Percentiles rank a stretch among this genome's conserved stretches.
Evolutionary conservation across 2,113 vertebrate genomes (phyloP).

Genomic region (Tachycineta bicolor): DNA sequence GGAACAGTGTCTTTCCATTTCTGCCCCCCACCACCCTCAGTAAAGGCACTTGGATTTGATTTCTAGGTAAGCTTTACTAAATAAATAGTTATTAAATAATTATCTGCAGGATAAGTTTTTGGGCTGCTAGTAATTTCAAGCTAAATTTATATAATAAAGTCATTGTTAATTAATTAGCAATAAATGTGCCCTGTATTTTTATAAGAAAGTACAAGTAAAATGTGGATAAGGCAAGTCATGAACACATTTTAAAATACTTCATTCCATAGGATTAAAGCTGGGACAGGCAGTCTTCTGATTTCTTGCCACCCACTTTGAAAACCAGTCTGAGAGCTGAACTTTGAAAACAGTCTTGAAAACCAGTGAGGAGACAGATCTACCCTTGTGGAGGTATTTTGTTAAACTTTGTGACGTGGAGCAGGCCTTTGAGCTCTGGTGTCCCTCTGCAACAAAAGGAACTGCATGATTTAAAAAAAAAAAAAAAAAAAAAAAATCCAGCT

Average conservation of each 20-base stretch:
- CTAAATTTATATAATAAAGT: neutral
- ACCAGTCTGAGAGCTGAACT: neutral
- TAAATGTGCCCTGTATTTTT: neutral
- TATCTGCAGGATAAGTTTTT: neutral
- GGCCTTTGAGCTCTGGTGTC: neutral
- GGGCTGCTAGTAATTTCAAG: neutral
- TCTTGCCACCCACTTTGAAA: neutral
- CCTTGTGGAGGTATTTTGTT: neutral
- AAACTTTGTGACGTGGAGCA: neutral
- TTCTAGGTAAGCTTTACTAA: neutral
- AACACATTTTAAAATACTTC: neutral
- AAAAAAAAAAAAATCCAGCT: too few relatives aligned
- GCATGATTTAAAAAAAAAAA: neutral
- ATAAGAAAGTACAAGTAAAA: neutral
- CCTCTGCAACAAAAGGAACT: neutral
- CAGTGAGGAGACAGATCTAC: neutral
- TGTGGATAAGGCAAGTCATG: neutral
- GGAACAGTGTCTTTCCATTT: neutral
- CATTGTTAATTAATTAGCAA: neutral
- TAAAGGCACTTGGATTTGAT: neutral
- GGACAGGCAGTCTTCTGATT: neutral
- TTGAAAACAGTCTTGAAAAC: neutral
- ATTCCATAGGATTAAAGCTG: neutral
- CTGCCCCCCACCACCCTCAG: neutral
- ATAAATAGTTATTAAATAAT: conserved; percentile 1